Evolutionary conservation across 2,797 vertebrate genomes (phyloP).

Genomic region (Sebastes minor): DNA sequence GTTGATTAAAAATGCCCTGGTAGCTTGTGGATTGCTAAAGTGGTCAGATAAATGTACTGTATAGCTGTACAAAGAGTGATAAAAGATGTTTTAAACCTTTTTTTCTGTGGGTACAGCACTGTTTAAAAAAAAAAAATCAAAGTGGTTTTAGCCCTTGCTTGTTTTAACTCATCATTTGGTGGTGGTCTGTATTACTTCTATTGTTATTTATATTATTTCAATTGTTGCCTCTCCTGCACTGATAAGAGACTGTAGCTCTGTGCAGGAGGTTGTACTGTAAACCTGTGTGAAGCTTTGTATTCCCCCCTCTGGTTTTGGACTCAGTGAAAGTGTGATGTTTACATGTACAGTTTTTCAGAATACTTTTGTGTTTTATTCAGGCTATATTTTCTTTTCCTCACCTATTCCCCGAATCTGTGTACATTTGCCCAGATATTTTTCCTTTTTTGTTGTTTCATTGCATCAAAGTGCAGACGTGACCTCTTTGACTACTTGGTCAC

Average conservation of each 20-base stretch:
- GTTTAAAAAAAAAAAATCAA: slow-evolving; percentile 78
- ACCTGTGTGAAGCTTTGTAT: slow-evolving; percentile 99
- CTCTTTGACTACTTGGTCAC: slow-evolving; percentile 61
- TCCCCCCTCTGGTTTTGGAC: slow-evolving; percentile 94
- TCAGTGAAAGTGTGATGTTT: slow-evolving; percentile 99
- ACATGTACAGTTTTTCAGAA: slow-evolving; percentile 97
- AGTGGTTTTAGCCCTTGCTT: slow-evolving; percentile 85
- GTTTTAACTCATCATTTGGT: slow-evolving; percentile 85
- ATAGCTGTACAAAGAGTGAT: slow-evolving; percentile 83
- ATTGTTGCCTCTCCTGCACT: slow-evolving; percentile 83
- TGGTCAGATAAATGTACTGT: slow-evolving; percentile 82
- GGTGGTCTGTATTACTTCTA: slow-evolving; percentile 84
- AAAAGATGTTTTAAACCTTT: slow-evolving; percentile 78
- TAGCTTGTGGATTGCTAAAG: slow-evolving; percentile 83
- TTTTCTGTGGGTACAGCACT: slow-evolving; percentile 84
- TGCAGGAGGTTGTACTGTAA: slow-evolving; percentile 91
- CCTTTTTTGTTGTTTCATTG: slow-evolving; percentile 62
- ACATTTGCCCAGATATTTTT: slow-evolving; percentile 63
- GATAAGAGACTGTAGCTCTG: slow-evolving; percentile 86
- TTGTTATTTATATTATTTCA: slow-evolving; percentile 83
- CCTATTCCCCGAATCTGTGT: slow-evolving; percentile 58
- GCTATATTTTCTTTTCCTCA: slow-evolving; percentile 26
- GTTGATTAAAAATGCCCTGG: slow-evolving; percentile 81
- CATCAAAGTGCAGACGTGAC: slow-evolving; percentile 69
- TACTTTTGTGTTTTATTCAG: slow-evolving; percentile 62